Percentiles rank a stretch among this genome's conserved stretches.
These are phyloP conservation scores for Noctua janthina DNA, from an alignment of 2,888 invertebrate species.

Conservation along the genomic window DNA sequence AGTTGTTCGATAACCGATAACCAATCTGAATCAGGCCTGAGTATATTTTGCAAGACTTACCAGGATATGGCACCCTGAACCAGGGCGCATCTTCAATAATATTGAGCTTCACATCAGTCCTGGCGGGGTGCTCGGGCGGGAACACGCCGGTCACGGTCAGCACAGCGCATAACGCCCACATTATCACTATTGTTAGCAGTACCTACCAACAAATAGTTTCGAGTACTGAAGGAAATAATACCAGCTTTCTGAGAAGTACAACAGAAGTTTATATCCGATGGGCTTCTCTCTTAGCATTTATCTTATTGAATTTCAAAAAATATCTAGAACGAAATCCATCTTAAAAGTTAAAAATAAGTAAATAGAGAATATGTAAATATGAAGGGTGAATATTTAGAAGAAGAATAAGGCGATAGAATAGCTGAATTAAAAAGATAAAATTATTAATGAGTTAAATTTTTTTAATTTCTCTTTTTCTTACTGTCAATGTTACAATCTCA, in stretches of 20 bases:
- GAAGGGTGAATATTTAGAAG: background rate
- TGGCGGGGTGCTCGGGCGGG: constrained; percentile 92
- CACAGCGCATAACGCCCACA: constrained; percentile 94
- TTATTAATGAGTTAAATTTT: background rate
- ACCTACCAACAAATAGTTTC: constrained; percentile 86
- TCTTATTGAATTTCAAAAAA: background rate
- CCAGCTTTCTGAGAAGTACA: constrained; percentile 3
- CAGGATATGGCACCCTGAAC: constrained; percentile 95
- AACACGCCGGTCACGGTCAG: constrained; percentile 92
- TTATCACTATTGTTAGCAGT: constrained; percentile 93
- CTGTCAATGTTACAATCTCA: background rate
- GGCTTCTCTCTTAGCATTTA: background rate
- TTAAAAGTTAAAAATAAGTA: background rate
- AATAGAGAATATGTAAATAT: background rate
- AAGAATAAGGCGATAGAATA: background rate
- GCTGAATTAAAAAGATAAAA: background rate
- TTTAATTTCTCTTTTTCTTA: background rate
- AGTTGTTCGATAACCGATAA: background rate
- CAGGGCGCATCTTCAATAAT: constrained; percentile 94
- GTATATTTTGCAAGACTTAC: constrained; percentile 73
- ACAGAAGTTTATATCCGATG: constrained; percentile 1
- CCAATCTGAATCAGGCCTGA: background rate
- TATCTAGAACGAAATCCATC: too few species aligned
- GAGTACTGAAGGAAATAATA: background rate
- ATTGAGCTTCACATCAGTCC: constrained; percentile 93